Percentiles rank a stretch among this genome's conserved stretches.
Conservation (phyloP, 2,797 vertebrate genomes). For the Echiichthys vipera region DNA sequence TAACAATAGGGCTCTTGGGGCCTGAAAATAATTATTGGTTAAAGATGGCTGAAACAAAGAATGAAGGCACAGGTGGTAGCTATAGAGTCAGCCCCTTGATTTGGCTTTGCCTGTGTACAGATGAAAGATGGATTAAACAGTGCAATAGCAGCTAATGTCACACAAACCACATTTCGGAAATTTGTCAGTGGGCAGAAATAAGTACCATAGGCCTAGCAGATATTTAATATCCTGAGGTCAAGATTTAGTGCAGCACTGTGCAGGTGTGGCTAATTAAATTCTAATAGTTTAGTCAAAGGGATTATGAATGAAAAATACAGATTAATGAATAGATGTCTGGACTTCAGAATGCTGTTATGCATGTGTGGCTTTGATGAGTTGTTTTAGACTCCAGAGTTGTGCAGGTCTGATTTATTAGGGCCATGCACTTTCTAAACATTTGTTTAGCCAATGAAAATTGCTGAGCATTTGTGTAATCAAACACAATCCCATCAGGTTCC, state of each 20-base stretch:
- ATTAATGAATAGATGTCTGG: slow-evolving; percentile 7
- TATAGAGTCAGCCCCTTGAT: slow-evolving; percentile 60
- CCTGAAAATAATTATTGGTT: slow-evolving; percentile 76
- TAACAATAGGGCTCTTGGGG: slow-evolving; percentile 48
- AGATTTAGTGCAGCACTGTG: neutral
- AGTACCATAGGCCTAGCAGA: slow-evolving; percentile 10
- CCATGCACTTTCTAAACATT: slow-evolving; percentile 6
- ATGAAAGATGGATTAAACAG: slow-evolving; percentile 49
- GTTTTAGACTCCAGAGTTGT: slow-evolving; percentile 2
- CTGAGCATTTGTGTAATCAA: slow-evolving; percentile 17
- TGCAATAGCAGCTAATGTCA: slow-evolving; percentile 48
- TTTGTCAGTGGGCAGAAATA: slow-evolving; percentile 44
- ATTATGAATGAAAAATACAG: neutral
- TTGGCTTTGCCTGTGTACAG: slow-evolving; percentile 40
- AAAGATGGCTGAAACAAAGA: slow-evolving; percentile 67
- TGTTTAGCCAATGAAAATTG: slow-evolving; percentile 7
- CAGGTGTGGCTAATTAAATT: slow-evolving; percentile 18
- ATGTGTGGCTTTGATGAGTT: slow-evolving; percentile 27
- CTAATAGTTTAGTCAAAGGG: neutral
- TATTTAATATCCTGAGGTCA: neutral
- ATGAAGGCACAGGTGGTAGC: slow-evolving; percentile 79
- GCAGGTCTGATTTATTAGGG: slow-evolving; percentile 35
- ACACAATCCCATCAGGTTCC: slow-evolving; percentile 19
- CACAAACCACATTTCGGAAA: slow-evolving; percentile 60
- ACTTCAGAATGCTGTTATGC: slow-evolving; percentile 6